Conservation (phyloP, 2,797 vertebrate genomes). For the Gallinago solitaria region DNA sequence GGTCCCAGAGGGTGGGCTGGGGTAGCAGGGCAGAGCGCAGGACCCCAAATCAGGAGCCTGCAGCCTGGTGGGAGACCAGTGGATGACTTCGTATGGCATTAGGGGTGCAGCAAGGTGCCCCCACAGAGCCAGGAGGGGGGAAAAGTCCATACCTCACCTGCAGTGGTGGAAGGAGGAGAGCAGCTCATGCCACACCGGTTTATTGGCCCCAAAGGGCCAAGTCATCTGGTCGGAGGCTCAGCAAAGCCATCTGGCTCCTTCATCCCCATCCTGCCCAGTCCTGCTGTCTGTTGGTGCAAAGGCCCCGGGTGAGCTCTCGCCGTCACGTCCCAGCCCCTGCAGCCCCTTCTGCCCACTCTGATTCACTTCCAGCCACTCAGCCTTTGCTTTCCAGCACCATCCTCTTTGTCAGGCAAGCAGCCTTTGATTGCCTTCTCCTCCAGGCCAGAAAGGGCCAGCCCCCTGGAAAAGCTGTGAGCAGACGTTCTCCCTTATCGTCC, state of each 20-base stretch:
- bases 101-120: background rate
- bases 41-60: background rate
- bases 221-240: background rate
- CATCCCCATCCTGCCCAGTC: background rate
- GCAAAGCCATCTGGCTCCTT: background rate
- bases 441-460: background rate
- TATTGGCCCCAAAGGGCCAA: background rate
- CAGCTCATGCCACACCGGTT: rapidly evolving
- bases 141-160: background rate
- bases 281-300: background rate
- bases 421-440: background rate
- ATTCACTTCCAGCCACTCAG: background rate
- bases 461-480: background rate
- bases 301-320: background rate
- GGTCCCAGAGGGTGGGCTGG: background rate
- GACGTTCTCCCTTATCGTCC: background rate
- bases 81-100: background rate
- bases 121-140: background rate
- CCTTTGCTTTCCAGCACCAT: background rate
- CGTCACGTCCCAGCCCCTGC: background rate
- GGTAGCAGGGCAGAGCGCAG: background rate
- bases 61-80: background rate
- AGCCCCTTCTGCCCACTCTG: background rate
- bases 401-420: background rate
- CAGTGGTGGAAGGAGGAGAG: background rate